These are phyloP conservation scores for Macrosiphum euphorbiae DNA, from an alignment of 2,888 invertebrate species.

Conservation along the genomic window DNA sequence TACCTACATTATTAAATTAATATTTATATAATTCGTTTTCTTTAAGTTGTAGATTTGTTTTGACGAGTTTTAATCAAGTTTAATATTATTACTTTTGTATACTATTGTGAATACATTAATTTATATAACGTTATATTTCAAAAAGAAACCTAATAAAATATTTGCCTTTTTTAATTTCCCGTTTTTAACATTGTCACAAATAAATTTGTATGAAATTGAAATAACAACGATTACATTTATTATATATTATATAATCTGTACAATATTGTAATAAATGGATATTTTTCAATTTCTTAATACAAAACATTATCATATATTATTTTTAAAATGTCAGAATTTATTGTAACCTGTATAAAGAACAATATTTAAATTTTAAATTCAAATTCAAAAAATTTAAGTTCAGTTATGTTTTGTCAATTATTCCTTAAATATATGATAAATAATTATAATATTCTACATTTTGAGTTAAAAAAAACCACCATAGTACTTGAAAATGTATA, in stretches of 20 bases:
- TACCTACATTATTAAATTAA: not conserved
- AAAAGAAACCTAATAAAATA: not conserved
- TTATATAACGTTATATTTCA: not conserved
- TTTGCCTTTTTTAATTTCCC: not conserved
- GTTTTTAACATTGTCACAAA: constrained; percentile 1
- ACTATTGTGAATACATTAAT: not conserved
- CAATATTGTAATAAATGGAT: not conserved
- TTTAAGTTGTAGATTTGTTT: not conserved
- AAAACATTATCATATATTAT: not conserved
- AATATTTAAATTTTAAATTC: not conserved
- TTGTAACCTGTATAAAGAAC: not conserved
- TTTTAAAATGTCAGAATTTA: not conserved
- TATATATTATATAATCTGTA: not conserved
- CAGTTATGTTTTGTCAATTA: not conserved
- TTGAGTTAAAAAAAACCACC: not conserved
- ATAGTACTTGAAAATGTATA: not conserved
- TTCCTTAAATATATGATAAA: not conserved
- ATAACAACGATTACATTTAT: not conserved
- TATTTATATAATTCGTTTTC: not conserved
- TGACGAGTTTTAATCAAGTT: not conserved
- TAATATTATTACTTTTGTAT: not conserved
- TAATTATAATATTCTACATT: not conserved
- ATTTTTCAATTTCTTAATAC: not conserved
- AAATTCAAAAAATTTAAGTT: not conserved
- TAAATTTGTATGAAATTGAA: not conserved